Conservation (phyloP, 2,797 vertebrate species). For the Myotis daubentonii region DNA sequence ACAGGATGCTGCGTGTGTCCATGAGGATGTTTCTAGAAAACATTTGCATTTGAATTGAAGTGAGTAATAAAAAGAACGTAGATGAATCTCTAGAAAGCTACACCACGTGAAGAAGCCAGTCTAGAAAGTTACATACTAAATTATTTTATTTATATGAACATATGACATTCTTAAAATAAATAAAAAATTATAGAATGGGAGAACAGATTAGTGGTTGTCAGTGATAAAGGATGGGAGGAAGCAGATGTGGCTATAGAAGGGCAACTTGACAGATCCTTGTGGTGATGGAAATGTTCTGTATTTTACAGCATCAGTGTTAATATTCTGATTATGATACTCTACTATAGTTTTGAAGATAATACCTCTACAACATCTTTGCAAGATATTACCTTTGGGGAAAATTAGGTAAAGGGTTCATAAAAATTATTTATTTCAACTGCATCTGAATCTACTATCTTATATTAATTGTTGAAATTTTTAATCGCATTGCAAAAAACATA, state of each 20-base stretch:
- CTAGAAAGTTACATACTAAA: neutral
- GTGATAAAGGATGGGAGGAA: neutral
- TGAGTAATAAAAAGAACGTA: neutral
- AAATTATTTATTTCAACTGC: neutral
- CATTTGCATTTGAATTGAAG: neutral
- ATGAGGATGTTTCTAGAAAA: neutral
- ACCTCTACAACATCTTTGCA: neutral
- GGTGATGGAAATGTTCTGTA: neutral
- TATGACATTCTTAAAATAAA: neutral
- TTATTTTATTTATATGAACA: neutral
- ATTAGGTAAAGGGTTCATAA: neutral
- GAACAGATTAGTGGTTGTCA: neutral
- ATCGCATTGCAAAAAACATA: neutral
- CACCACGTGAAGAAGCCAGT: neutral
- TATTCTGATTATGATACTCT: neutral
- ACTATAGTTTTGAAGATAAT: neutral
- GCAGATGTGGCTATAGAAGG: neutral
- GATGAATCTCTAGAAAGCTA: neutral
- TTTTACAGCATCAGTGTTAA: neutral
- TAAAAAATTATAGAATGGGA: neutral
- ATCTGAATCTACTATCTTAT: neutral
- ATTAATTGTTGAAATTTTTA: neutral
- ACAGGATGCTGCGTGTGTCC: neutral
- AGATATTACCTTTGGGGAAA: neutral
- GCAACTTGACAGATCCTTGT: neutral